Percentiles rank a stretch among this genome's conserved stretches.
Conservation (phyloP, 2,797 vertebrate species). For the Oreochromis grahami region DNA sequence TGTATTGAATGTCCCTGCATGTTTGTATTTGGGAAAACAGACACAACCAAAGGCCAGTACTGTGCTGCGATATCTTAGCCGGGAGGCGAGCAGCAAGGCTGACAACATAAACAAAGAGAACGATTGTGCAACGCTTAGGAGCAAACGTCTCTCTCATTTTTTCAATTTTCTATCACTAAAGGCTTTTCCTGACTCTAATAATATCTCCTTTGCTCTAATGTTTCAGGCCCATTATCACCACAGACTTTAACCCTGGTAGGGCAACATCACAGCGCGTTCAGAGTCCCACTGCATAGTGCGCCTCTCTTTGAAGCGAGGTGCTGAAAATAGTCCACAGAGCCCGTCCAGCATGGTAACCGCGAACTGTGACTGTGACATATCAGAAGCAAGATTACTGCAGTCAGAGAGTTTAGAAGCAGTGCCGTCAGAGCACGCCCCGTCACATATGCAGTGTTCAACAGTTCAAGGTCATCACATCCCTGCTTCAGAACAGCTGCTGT, state of each 20-base stretch:
- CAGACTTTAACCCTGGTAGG: background rate
- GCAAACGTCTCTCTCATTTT: background rate
- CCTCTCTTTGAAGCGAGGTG: constrained; percentile 29
- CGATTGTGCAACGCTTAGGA: background rate
- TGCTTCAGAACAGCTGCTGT: background rate
- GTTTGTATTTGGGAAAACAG: background rate
- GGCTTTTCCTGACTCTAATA: background rate
- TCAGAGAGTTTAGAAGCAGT: background rate
- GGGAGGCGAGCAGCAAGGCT: background rate
- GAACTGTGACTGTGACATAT: background rate
- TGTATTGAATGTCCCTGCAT: constrained; percentile 9
- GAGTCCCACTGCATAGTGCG: background rate
- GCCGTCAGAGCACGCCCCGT: background rate
- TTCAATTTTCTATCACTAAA: background rate
- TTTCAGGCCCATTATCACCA: background rate
- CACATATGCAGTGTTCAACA: background rate
- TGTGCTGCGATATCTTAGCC: background rate
- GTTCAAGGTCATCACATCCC: background rate
- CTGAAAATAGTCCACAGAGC: constrained; percentile 27
- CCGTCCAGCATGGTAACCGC: background rate
- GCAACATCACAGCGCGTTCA: background rate
- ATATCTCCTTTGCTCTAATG: background rate
- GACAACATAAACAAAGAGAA: background rate
- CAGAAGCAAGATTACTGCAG: constrained; percentile 27
- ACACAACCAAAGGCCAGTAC: background rate